These are phyloP conservation scores for Carollia perspicillata DNA, from an alignment of 2,113 vertebrate genomes.

Conservation along the genomic window DNA sequence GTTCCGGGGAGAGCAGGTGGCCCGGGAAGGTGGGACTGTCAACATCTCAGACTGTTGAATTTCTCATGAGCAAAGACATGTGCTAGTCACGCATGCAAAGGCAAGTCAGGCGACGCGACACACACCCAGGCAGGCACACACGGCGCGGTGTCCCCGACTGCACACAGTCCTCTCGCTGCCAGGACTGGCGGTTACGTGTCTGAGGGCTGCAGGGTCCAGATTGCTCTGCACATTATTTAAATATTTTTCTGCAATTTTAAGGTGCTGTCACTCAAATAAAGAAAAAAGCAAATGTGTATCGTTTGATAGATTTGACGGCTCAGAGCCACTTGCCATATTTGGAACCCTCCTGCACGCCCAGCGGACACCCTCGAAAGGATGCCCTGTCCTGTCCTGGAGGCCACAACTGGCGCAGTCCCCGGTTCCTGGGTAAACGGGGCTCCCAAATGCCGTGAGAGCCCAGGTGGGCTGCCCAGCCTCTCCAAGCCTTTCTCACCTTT, in stretches of 20 bases:
- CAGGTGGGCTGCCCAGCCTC: too few relatives aligned
- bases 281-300: neutral
- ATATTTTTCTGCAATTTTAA: neutral
- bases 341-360: neutral
- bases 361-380: neutral
- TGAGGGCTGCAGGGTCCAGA: neutral
- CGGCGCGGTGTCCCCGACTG: neutral
- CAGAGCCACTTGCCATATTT: neutral
- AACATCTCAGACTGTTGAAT: neutral
- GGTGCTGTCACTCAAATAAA: neutral
- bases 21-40: fast-evolving
- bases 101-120: neutral
- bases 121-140: fast-evolving
- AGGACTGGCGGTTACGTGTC: neutral
- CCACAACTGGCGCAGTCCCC: fast-evolving
- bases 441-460: neutral
- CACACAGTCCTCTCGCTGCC: fast-evolving
- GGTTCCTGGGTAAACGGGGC: neutral
- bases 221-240: neutral
- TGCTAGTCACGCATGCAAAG: neutral
- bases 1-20: neutral
- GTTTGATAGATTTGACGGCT: neutral
- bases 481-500: neutral
- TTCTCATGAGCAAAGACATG: neutral
- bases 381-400: neutral